A percentile compares a stretch with the other conserved stretches of the same genome.
These are phyloP conservation scores for Drosophila paramelanica DNA, from an alignment of 2,888 invertebrate species.

Conservation along the genomic window DNA sequence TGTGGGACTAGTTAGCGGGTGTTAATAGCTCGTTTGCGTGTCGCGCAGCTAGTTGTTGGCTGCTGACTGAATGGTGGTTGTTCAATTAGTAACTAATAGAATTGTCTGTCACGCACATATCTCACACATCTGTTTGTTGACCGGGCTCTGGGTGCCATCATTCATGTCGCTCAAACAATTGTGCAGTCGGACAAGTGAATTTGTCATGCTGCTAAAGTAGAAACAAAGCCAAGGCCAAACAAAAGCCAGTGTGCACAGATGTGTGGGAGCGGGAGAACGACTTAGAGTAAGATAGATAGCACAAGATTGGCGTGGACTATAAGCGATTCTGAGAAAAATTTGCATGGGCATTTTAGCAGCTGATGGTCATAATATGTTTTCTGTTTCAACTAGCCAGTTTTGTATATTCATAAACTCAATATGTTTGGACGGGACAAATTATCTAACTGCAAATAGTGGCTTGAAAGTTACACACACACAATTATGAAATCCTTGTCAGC, in stretches of 20 bases:
- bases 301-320: slow-evolving; percentile 18
- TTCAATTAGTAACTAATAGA: slow-evolving; percentile 74
- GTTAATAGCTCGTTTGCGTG: slow-evolving; percentile 75
- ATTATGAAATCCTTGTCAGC: slow-evolving; percentile 1
- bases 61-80: slow-evolving; percentile 20
- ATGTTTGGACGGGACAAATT: background rate
- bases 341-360: slow-evolving; percentile 22
- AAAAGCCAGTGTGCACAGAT: slow-evolving; percentile 38
- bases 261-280: background rate
- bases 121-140: slow-evolving; percentile 55
- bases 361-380: slow-evolving; percentile 32
- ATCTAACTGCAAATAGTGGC: background rate
- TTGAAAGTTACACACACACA: background rate
- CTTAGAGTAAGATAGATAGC: background rate
- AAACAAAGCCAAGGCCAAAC: slow-evolving; percentile 71
- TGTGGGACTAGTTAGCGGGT: slow-evolving; percentile 57
- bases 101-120: slow-evolving; percentile 77
- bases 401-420: background rate
- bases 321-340: slow-evolving; percentile 19
- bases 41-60: slow-evolving; percentile 31
- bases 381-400: slow-evolving; percentile 27
- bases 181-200: slow-evolving; percentile 74
- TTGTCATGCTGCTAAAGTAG: slow-evolving; percentile 70
- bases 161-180: slow-evolving; percentile 69
- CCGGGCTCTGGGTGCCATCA: slow-evolving; percentile 56